These are phyloP conservation scores for Teinopalpus imperialis DNA, from an alignment of 2,888 invertebrate species.

Conservation along the genomic window DNA sequence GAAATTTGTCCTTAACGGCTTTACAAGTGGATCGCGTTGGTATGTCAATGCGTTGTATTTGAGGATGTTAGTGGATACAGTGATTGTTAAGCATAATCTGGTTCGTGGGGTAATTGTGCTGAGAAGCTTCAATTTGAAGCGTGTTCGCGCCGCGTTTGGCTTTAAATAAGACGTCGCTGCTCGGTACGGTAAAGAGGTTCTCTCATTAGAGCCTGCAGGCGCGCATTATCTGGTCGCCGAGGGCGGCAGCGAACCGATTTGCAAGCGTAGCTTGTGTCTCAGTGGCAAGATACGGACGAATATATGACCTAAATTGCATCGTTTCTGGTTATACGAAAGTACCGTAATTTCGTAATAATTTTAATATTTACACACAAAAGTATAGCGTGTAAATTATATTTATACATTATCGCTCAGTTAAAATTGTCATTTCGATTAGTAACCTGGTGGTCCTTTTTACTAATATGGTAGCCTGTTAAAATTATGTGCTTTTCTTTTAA, in stretches of 20 bases:
- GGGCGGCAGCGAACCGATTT: constrained; percentile 51
- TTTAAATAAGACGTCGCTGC: constrained; percentile 77
- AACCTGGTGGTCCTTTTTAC: constrained; percentile 3
- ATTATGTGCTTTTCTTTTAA: too few relatives aligned
- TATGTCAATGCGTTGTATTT: constrained; percentile 3
- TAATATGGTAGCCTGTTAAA: too few relatives aligned
- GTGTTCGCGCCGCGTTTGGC: constrained; percentile 65
- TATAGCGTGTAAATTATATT: constrained; percentile 11
- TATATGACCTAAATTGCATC: constrained; percentile 21
- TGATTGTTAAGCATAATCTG: constrained; percentile 60
- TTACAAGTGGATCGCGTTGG: neutral
- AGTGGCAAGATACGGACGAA: constrained; percentile 20
- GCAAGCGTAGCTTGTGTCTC: constrained; percentile 22
- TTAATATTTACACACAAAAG: constrained; percentile 18
- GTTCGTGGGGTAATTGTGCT: constrained; percentile 67
- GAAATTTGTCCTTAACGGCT: constrained; percentile 16
- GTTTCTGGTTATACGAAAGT: constrained; percentile 3
- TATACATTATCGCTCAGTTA: constrained; percentile 12
- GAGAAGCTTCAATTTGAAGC: constrained; percentile 75
- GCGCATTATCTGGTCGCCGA: constrained; percentile 64
- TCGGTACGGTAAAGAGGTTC: constrained; percentile 70
- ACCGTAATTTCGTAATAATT: constrained; percentile 6
- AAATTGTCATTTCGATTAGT: constrained; percentile 5
- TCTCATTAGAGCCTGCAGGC: constrained; percentile 69
- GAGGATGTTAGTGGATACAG: constrained; percentile 36